Percentiles rank a stretch among this genome's conserved stretches.
Conservation (phyloP, 2,888 invertebrate genomes). For the Spilarctia lutea region DNA sequence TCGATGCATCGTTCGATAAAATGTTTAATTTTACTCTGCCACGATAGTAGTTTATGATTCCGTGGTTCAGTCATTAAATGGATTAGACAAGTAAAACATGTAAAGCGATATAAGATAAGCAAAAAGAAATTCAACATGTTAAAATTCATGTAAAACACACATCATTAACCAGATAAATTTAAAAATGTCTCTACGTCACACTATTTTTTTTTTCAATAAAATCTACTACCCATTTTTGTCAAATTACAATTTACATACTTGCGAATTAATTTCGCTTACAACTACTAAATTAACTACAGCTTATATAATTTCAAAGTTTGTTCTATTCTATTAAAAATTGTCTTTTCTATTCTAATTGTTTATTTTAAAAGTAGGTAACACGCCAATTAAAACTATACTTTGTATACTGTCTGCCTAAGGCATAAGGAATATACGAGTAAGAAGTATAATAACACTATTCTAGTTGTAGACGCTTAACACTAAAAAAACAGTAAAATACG, state of each 20-base stretch:
- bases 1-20: slow-evolving; percentile 50
- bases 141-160: slow-evolving; percentile 65
- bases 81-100: slow-evolving; percentile 68
- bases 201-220: slow-evolving; percentile 56
- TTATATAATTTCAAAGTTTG: slow-evolving; percentile 59
- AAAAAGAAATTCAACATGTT: slow-evolving; percentile 67
- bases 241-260: slow-evolving; percentile 65
- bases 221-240: slow-evolving; percentile 68
- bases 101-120: slow-evolving; percentile 82
- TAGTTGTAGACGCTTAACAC: slow-evolving; percentile 68
- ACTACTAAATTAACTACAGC: slow-evolving; percentile 73
- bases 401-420: slow-evolving; percentile 67
- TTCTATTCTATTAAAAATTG: slow-evolving; percentile 70
- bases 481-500: slow-evolving; percentile 72
- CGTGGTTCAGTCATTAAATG: slow-evolving; percentile 82
- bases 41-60: slow-evolving; percentile 29
- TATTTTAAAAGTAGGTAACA: slow-evolving; percentile 49
- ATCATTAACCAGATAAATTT: slow-evolving; percentile 54
- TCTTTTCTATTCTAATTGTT: slow-evolving; percentile 62
- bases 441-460: slow-evolving; percentile 58
- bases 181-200: slow-evolving; percentile 67
- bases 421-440: slow-evolving; percentile 64
- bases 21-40: slow-evolving; percentile 49
- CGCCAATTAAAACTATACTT: slow-evolving; percentile 52
- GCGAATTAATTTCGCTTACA: slow-evolving; percentile 69